Conservation (phyloP, 2,113 vertebrate genomes). For the Micronisus gabar region DNA sequence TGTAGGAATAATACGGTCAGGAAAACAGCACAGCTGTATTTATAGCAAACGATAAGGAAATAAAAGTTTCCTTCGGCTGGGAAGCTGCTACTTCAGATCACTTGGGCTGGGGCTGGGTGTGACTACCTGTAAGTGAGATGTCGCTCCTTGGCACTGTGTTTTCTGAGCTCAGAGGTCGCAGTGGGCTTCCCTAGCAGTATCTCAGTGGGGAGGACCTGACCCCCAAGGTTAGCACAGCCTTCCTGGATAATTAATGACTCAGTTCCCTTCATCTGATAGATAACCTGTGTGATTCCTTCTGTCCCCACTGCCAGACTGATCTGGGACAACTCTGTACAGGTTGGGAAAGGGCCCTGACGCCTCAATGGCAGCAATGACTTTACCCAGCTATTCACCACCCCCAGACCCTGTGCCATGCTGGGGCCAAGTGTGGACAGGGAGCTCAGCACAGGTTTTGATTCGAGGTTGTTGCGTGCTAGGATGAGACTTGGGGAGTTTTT, state of each 20-base stretch:
- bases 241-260: neutral
- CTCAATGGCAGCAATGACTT: neutral
- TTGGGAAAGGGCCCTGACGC: neutral
- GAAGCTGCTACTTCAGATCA: neutral
- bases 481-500: neutral
- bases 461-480: neutral
- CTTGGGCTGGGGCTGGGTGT: neutral
- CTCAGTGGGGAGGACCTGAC: neutral
- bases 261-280: neutral
- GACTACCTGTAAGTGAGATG: neutral
- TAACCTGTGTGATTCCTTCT: neutral
- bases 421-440: neutral
- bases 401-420: accelerated
- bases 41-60: constrained; percentile 23
- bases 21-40: constrained; percentile 30
- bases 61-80: neutral
- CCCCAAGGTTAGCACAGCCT: neutral
- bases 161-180: neutral
- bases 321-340: neutral
- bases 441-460: neutral
- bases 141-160: neutral
- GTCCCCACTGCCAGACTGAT: neutral
- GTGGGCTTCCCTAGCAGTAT: neutral
- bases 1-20: neutral
- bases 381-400: neutral